Conservation (phyloP, 2,113 vertebrate species). For the Oreotragus oreotragus region DNA sequence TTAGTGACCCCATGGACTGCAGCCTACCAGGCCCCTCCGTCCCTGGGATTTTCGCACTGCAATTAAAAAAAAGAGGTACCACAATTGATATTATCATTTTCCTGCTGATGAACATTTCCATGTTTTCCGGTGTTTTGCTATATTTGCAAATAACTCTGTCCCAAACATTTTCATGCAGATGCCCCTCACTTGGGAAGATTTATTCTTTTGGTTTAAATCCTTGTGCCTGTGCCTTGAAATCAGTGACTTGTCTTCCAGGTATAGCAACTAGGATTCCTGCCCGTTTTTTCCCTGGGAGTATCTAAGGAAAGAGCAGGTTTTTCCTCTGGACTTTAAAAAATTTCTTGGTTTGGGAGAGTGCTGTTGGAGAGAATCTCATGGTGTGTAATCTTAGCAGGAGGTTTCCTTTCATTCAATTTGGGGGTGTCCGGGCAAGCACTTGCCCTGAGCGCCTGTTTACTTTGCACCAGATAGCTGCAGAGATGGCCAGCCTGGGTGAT, state of each 20-base stretch:
- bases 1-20: no score
- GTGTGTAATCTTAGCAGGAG: neutral
- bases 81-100: neutral
- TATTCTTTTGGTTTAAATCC: neutral
- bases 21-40: no score
- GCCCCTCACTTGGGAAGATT: neutral
- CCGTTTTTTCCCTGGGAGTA: neutral
- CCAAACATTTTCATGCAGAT: neutral
- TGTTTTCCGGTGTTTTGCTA: neutral
- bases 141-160: neutral
- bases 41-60: no score
- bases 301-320: neutral
- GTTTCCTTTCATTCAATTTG: neutral
- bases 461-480: neutral
- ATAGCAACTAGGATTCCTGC: neutral
- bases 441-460: neutral
- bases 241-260: neutral
- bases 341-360: neutral
- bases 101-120: neutral
- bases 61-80: neutral
- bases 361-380: neutral
- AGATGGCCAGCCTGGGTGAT: neutral
- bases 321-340: neutral
- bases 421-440: neutral
- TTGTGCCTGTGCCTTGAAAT: neutral